Base-by-base conservation (phyloP, 2,888 invertebrate species). In the Epirrhoe tristata region DNA sequence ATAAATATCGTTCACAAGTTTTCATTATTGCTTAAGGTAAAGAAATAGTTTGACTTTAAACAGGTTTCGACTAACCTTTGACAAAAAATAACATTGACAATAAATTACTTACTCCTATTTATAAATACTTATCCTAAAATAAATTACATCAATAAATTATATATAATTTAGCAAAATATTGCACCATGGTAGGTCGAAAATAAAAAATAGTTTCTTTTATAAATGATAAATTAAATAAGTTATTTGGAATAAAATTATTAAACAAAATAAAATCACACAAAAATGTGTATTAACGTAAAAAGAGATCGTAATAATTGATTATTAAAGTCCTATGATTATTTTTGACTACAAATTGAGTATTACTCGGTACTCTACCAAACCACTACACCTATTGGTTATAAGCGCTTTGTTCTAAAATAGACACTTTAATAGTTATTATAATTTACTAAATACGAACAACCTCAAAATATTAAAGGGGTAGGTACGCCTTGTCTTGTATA, bases 1-100 rank as follows among this genome's bases (percentile, higher is more conserved):
- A 78, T 85, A 70, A 79, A 70, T 80, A 77, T 77, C 70, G 50
- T 75, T 81, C 77, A 81, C 80, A 80, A 81, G 70, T 36, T 62
- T 77, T 79, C 34, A 53, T n/a, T 89, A 88, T 88, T 88, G 86
- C 86, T 82, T 74, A 54, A 57, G 58, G 48, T 58, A 52, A 56
- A 56, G 14, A 52, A 59, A 56, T 55, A 63, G 57, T 57, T 55
- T 10, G 52, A 52, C 51, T 48, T 17, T 48, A 55, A 58, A 55
- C 43, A 46, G 43, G 39, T 39, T 39, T 43, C 12, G 12, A 43
- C 39, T 12, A 43, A 43, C 39, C 3, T 4, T 55, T 24, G 54
- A 16, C 54, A 63, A 58, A 53, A 61, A 55, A 51, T 39, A 66
- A 66, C 61, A 62, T 61, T 58, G 16, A 48, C 58, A 63, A 59